Evolutionary conservation across 1,140 invertebrate genomes (phyloP).

Genomic region (Drosophila ogumai): DNA sequence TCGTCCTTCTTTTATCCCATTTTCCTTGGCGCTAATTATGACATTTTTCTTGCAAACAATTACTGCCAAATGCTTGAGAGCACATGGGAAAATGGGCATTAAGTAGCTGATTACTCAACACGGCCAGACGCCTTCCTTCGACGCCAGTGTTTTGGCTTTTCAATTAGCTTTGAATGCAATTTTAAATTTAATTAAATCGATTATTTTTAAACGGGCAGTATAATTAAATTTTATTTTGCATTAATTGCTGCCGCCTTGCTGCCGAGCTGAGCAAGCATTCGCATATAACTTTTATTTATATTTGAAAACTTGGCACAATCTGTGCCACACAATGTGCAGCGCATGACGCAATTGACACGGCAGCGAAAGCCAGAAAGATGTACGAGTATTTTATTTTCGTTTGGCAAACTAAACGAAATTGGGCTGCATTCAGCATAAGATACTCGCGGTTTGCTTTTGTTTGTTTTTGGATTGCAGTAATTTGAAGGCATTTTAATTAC

Average conservation of each 20-base stretch:
- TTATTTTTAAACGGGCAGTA: slow-evolving; percentile 72
- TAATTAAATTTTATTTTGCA: slow-evolving; percentile 71
- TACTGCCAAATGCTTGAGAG: slow-evolving; percentile 76
- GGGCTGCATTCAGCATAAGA: slow-evolving; percentile 46
- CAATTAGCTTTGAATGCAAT: slow-evolving; percentile 43
- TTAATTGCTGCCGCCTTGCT: slow-evolving; percentile 60
- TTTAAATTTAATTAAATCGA: slow-evolving; percentile 60
- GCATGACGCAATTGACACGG: slow-evolving; percentile 73
- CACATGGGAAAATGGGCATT: slow-evolving; percentile 47
- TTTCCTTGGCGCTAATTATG: slow-evolving; percentile 58
- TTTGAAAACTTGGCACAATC: slow-evolving; percentile 75
- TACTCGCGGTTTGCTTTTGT: slow-evolving; percentile 26
- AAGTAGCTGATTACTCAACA: slow-evolving; percentile 55
- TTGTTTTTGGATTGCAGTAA: slow-evolving; percentile 57
- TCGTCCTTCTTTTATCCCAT: slow-evolving; percentile 23
- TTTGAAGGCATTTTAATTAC: slow-evolving; percentile 74
- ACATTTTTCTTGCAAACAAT: slow-evolving; percentile 65
- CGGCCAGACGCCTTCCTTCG: slow-evolving; percentile 19
- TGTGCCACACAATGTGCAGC: slow-evolving; percentile 66
- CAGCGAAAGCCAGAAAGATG: slow-evolving; percentile 29
- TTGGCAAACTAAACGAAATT: slow-evolving; percentile 34
- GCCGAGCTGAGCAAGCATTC: slow-evolving; percentile 12
- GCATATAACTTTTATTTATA: slow-evolving; percentile 78
- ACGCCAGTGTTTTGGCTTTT: slow-evolving; percentile 26
- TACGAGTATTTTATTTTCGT: slow-evolving; percentile 25